Evolutionary conservation across 2,888 invertebrate species (phyloP), one percentile per base, ranked within the genome.

Genomic region (Masnerella sp.): DNA sequence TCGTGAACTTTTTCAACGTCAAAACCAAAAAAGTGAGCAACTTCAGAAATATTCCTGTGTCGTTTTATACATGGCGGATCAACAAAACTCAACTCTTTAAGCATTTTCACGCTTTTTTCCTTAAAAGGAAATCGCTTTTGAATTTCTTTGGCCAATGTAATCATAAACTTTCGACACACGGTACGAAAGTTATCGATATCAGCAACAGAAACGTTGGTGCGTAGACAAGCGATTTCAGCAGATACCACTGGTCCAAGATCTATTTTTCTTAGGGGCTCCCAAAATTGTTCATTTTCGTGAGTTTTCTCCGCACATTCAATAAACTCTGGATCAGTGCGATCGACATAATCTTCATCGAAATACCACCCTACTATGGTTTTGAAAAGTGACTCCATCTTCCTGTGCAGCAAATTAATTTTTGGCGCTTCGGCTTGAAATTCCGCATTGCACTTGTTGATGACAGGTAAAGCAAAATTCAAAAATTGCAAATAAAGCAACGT

Each of bases 341-440:
- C 65, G 0, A 65, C 72, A 8, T 67, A 72, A 36, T 72, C 72
- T 30, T 71, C 71, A 3, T 67, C 28, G 14, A 72, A 18, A 40
- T 72, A 72, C 15, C 51, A 58, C 2, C 40, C 8, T 0, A 73
- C 62, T 12, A 68, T 22, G 1, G 49, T 68, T 62, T 73, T 62
- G 0, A 73, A 47, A 1, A 68, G 18, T 12, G 56, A 32, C 38
- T 69, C 64, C 58, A 74, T 74, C 30, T 67, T 70, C n/a, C 22
- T 30, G 49, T 76, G 51, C 7, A 78, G 45, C 8, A 71, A 14
- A 49, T 75, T 59, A 11, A 77, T 56, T 58, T 77, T 75, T 5
- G 74, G 72, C 0, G 20, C 52, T 68, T 77, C 68, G 4, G 72
- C 17, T 45, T 77, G 74, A 32, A 78, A 76, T 56, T 76, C 75